phyloP scores from a whole-genome alignment of 2,888 invertebrate species.

The Tricholauxania praeusta region DNA sequence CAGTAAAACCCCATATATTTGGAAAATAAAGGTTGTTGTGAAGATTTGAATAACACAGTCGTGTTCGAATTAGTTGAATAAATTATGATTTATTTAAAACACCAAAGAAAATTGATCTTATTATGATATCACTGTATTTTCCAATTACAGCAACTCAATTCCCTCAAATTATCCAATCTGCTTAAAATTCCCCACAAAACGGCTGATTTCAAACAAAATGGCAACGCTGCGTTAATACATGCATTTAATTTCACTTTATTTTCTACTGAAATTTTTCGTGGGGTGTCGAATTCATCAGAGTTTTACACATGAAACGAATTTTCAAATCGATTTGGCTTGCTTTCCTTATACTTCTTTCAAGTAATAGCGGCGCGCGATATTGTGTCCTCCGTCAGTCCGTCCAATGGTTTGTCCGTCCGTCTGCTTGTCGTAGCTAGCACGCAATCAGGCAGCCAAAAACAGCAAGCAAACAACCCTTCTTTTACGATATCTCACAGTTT shows the following conservation, averaged over 20 bases:
- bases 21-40: too few relatives aligned
- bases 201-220: too few relatives aligned
- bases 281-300: conserved; percentile 54
- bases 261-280: neutral
- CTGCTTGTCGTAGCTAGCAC: neutral
- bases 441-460: conserved; percentile 1
- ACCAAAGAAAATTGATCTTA: too few relatives aligned
- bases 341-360: neutral
- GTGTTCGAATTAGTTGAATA: too few relatives aligned
- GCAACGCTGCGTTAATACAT: conserved; percentile 53
- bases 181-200: too few relatives aligned
- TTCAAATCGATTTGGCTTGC: conserved; percentile 58
- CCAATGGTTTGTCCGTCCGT: neutral
- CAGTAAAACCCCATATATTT: too few relatives aligned
- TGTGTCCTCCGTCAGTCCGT: neutral
- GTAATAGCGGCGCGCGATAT: neutral
- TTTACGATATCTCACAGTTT: conserved; percentile 4
- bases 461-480: conserved; percentile 10
- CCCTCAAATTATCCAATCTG: too few relatives aligned
- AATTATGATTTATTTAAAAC: too few relatives aligned
- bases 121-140: too few relatives aligned
- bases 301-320: conserved; percentile 63
- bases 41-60: too few relatives aligned
- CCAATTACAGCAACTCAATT: too few relatives aligned
- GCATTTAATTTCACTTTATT: conserved; percentile 21